Evolutionary conservation across 1,140 invertebrate genomes (phyloP).

Genomic region (Melitaea cinxia): DNA sequence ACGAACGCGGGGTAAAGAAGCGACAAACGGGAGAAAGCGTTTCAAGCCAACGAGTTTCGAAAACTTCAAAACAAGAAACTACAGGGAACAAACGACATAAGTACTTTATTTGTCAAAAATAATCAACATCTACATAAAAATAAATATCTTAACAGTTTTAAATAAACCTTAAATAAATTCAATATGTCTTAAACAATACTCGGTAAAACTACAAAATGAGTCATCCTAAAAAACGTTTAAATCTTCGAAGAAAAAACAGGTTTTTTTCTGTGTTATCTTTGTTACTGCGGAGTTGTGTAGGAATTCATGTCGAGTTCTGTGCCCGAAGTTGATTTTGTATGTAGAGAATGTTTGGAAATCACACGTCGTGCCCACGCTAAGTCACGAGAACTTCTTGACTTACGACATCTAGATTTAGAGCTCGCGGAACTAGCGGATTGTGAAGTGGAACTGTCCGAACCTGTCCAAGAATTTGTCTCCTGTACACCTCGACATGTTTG

Average conservation of each 20-base stretch:
- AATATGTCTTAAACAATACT: conserved; percentile 43
- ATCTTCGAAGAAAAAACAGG: neutral
- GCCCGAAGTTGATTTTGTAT: conserved; percentile 45
- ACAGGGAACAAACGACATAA: no score
- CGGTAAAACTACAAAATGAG: conserved; percentile 32
- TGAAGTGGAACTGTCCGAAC: conserved; percentile 46
- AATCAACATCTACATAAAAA: neutral
- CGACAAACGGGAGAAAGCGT: no score
- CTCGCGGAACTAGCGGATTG: conserved; percentile 45
- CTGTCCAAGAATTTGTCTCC: conserved; percentile 53
- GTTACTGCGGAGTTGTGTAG: conserved; percentile 51
- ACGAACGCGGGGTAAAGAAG: no score
- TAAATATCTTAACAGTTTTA: conserved; percentile 43
- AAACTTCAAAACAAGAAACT: no score
- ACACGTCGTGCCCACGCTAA: conserved; percentile 63
- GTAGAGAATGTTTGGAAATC: conserved; percentile 48
- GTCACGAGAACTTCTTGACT: conserved; percentile 50
- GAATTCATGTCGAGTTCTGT: conserved; percentile 61
- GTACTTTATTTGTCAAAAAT: conserved; percentile 19
- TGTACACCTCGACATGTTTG: conserved; percentile 41
- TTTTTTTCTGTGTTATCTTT: conserved; percentile 26
- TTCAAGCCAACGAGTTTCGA: no score
- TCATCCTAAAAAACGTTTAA: conserved; percentile 30
- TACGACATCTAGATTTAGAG: conserved; percentile 50
- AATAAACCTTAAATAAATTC: conserved; percentile 44